Percentiles rank a stretch among this genome's conserved stretches.
phyloP scores from a whole-genome alignment of 64 coral and sea anemone genomes.

The Dendronephthya gigantea region DNA sequence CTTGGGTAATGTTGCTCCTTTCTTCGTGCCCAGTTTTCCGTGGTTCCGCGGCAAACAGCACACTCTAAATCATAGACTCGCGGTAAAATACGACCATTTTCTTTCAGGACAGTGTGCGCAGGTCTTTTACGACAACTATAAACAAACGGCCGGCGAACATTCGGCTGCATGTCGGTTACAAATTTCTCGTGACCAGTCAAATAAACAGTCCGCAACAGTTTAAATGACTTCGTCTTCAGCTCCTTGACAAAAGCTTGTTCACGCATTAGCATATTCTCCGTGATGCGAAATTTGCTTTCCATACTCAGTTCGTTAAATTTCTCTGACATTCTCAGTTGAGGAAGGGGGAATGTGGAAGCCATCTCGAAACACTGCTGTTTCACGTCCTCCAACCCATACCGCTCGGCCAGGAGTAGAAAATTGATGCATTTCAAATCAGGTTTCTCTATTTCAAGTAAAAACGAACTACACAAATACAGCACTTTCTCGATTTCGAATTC shows the following conservation, averaged over 20 bases:
- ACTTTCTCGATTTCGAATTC: conserved; percentile 12
- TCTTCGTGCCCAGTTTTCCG: conserved; percentile 9
- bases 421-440: conserved; percentile 16
- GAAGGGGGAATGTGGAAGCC: not conserved
- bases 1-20: not conserved
- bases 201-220: not conserved
- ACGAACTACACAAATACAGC: not conserved
- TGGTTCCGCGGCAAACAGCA: not conserved
- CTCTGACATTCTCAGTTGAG: not conserved
- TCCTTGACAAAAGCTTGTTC: not conserved
- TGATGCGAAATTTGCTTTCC: not conserved
- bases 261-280: not conserved
- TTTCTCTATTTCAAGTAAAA: conserved; percentile 2
- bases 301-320: not conserved
- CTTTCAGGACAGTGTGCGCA: not conserved
- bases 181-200: conserved; percentile 11
- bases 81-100: not conserved
- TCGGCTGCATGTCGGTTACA: not conserved
- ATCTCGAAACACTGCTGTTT: conserved; percentile 7
- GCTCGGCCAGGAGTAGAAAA: conserved; percentile 10
- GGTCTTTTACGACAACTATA: not conserved
- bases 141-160: not conserved
- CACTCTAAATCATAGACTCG: not conserved
- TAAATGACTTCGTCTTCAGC: not conserved
- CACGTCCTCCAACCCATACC: not conserved